These are phyloP conservation scores for Andrena camellia DNA, from an alignment of 2,888 invertebrate genomes.

Conservation along the genomic window DNA sequence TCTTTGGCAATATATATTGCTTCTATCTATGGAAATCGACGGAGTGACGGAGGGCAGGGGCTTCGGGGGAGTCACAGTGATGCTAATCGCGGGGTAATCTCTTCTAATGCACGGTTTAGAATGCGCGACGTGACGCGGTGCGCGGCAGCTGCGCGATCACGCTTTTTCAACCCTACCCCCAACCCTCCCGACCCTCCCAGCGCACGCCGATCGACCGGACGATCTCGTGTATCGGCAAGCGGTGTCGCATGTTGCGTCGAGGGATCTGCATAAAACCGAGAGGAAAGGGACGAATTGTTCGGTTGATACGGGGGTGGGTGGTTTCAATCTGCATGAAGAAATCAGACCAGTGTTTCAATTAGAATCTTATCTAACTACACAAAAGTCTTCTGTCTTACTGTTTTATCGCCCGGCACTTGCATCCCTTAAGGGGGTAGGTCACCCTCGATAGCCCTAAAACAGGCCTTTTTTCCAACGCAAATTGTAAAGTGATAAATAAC, in stretches of 20 bases:
- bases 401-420: too few species aligned
- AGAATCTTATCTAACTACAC: too few species aligned
- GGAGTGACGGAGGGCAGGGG: not conserved
- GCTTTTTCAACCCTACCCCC: slow-evolving; percentile 9
- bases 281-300: not conserved
- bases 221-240: slow-evolving; percentile 8
- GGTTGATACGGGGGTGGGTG: too few species aligned
- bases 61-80: slow-evolving; percentile 25
- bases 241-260: not conserved
- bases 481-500: too few species aligned
- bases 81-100: slow-evolving; percentile 73
- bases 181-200: not conserved
- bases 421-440: too few species aligned
- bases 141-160: slow-evolving; percentile 42
- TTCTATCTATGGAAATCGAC: slow-evolving; percentile 23
- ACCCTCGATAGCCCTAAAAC: too few species aligned
- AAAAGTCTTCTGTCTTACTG: too few species aligned
- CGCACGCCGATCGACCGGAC: not conserved
- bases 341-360: too few species aligned
- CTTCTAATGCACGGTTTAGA: slow-evolving; percentile 78
- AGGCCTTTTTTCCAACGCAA: too few species aligned
- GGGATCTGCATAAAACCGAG: not conserved
- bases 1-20: slow-evolving; percentile 11
- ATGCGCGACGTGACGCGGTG: slow-evolving; percentile 72
- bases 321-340: too few species aligned